Evolutionary conservation across 1,140 invertebrate genomes (phyloP), one percentile per base, ranked within the genome.

Genomic region (Lepidurus packardi): DNA sequence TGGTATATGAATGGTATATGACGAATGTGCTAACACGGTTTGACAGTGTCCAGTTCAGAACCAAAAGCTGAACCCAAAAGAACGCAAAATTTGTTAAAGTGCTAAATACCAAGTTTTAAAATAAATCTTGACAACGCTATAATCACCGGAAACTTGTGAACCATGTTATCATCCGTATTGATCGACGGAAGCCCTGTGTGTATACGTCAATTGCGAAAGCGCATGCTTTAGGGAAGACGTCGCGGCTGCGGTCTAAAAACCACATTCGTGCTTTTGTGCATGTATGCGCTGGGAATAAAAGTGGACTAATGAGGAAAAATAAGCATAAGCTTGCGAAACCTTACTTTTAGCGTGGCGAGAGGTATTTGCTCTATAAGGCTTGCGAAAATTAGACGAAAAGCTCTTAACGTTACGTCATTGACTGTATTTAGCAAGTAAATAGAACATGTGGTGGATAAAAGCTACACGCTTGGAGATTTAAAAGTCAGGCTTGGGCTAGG

Each of bases 121-220:
- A 65, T 34, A 34, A 65, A 65, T 7, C 16, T 21, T 65, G n/a
- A 65, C 53, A 65, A 21, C n/a, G 8, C 53, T 65, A 65, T 65
- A 13, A 65, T 21, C 53, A 65, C 53, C 53, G 53, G 53, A 65
- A 65, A 65, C 53, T 65, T n/a, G 53, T 65, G 21, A 65, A 65
- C 53, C 53, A 65, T 65, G 53, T 65, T 65, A 65, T 65, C 53
- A 21, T 65, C 53, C 53, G 53, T 65, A 65, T 65, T 65, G 53
- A 65, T 65, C 53, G 53, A 65, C 8, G 53, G 53, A 65, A 65
- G 16, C 9, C 53, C 53, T 13, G 16, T 16, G 7, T 65, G 53
- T 65, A 16, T 47, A 21, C 21, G 53, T 21, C 16, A 65, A 65
- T 13, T 65, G 16, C 53, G 6, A 21, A 21, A 65, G 53, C 53